Percentiles rank a stretch among this genome's conserved stretches.
Evolutionary conservation across 2,113 vertebrate genomes (phyloP).

Genomic region (Aptenodytes forsteri): DNA sequence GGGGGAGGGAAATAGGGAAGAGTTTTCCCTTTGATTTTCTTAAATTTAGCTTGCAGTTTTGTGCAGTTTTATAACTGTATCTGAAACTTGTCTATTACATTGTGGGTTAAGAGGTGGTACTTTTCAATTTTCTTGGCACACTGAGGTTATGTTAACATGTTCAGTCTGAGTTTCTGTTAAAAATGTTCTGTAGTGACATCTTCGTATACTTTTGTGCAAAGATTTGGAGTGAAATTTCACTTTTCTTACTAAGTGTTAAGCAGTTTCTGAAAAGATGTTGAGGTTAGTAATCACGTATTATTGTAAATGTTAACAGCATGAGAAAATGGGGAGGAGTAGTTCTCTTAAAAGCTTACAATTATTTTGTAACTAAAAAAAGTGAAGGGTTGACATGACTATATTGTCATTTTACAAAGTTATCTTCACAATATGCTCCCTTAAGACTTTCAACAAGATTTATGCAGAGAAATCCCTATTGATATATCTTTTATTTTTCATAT

Average conservation of each 20-base stretch:
- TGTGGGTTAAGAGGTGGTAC: background rate
- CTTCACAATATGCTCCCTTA: background rate
- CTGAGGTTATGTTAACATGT: background rate
- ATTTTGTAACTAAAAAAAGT: background rate
- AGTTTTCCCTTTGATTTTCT: background rate
- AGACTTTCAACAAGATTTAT: background rate
- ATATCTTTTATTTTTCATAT: background rate
- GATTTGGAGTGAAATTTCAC: background rate
- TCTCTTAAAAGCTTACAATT: background rate
- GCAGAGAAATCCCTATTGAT: background rate
- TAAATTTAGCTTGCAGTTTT: background rate
- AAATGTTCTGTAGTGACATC: background rate
- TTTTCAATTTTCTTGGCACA: background rate
- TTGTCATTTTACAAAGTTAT: background rate
- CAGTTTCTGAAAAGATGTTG: background rate
- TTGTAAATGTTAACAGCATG: background rate
- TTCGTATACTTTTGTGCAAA: background rate
- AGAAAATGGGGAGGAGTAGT: background rate
- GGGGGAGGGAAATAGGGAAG: background rate
- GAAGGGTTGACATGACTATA: accelerated
- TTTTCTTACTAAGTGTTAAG: background rate
- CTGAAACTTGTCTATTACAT: background rate
- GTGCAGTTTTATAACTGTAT: background rate
- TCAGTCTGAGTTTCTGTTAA: background rate
- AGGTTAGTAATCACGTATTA: background rate